A percentile compares a stretch with the other conserved stretches of the same genome.
Evolutionary conservation across 2,797 vertebrate genomes (phyloP).

Genomic region (Argentina silus): DNA sequence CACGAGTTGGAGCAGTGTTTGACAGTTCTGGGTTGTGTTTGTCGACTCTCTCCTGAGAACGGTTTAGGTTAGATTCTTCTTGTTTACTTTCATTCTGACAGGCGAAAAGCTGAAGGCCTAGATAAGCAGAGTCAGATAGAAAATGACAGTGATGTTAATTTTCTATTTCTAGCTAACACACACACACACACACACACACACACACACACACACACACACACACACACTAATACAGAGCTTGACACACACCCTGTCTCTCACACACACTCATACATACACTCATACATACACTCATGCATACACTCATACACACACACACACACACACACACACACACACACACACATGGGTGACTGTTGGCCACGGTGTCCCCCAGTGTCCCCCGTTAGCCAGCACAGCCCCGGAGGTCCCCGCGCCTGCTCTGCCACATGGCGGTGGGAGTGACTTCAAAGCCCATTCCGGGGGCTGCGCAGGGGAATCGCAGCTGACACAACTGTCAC

Average conservation of each 20-base stretch:
- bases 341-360: not conserved
- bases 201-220: not conserved
- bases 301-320: no score
- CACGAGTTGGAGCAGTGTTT: not conserved
- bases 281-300: not conserved
- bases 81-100: not conserved
- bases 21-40: not conserved
- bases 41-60: not conserved
- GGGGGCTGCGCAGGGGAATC: conserved; percentile 11
- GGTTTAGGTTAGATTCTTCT: not conserved
- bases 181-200: no score
- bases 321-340: not conserved
- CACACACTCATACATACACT: no score
- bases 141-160: not conserved
- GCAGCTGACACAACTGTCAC: conserved; percentile 46
- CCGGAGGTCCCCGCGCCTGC: not conserved
- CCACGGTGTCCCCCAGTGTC: not conserved
- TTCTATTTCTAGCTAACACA: not conserved
- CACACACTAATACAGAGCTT: not conserved
- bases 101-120: not conserved
- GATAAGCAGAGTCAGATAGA: not conserved
- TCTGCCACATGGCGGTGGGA: not conserved
- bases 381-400: not conserved
- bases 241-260: no score
- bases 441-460: not conserved